These are phyloP conservation scores for Sesamia nonagrioides DNA, from an alignment of 1,140 invertebrate species.

Conservation along the genomic window DNA sequence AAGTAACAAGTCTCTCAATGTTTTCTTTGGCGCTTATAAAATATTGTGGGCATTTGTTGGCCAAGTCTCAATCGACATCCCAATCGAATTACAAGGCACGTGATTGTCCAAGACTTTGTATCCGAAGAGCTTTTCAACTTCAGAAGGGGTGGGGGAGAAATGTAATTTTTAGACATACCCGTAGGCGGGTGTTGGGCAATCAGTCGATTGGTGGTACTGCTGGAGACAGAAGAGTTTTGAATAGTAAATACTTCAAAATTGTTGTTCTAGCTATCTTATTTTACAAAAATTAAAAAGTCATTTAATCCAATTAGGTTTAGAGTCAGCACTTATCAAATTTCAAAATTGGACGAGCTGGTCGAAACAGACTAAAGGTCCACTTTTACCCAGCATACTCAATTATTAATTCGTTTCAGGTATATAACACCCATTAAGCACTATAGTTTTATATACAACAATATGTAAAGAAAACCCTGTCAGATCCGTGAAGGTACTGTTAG, in stretches of 20 bases:
- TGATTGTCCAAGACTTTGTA: constrained; percentile 61
- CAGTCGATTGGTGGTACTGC: constrained; percentile 16
- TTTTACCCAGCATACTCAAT: too few species aligned
- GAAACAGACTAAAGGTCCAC: too few species aligned
- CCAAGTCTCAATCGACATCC: constrained; percentile 63
- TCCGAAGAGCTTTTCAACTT: constrained; percentile 53
- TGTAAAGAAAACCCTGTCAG: too few species aligned
- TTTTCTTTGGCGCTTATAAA: constrained; percentile 61
- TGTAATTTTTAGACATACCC: constrained; percentile 65
- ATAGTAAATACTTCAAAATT: neutral
- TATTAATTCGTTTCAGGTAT: too few species aligned
- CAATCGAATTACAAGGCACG: constrained; percentile 67
- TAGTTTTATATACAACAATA: too few species aligned
- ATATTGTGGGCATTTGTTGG: constrained; percentile 53
- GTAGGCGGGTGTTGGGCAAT: constrained; percentile 45
- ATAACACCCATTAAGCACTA: too few species aligned
- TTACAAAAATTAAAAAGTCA: too few species aligned
- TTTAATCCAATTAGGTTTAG: too few species aligned
- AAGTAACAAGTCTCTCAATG: constrained; percentile 27
- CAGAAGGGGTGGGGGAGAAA: constrained; percentile 47
- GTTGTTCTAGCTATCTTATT: neutral
- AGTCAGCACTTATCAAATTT: too few species aligned
- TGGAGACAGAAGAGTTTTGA: neutral
- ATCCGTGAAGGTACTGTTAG: too few species aligned
- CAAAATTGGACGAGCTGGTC: too few species aligned